Conservation (phyloP, 1,140 invertebrate species). For the Mesaphorura yosii region DNA sequence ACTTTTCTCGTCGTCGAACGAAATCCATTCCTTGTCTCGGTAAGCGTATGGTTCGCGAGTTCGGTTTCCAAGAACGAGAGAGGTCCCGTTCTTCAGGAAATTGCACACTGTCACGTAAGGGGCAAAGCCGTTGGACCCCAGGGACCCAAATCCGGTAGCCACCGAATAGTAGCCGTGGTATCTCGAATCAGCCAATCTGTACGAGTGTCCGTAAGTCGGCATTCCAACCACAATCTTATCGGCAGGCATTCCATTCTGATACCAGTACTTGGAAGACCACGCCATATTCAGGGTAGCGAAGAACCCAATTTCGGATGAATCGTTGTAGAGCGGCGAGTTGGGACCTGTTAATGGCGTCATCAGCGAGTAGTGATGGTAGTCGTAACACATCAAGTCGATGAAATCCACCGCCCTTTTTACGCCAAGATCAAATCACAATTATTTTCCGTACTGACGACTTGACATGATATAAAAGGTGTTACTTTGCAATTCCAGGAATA, state of each 20-base stretch:
- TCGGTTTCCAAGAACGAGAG: constrained; percentile 42
- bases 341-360: constrained; percentile 67
- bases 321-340: constrained; percentile 63
- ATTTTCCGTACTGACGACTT: constrained; percentile 6
- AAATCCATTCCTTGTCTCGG: constrained; percentile 67
- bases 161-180: constrained; percentile 58
- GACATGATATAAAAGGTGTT: constrained; percentile 27
- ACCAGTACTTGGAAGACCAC: constrained; percentile 69
- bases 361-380: constrained; percentile 66
- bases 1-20: constrained; percentile 68
- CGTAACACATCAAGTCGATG: constrained; percentile 80
- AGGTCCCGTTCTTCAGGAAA: constrained; percentile 46
- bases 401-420: constrained; percentile 69
- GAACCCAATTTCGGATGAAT: constrained; percentile 48
- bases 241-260: constrained; percentile 60
- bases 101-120: constrained; percentile 54
- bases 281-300: constrained; percentile 66
- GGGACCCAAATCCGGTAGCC: constrained; percentile 49
- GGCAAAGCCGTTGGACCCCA: constrained; percentile 57
- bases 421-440: constrained; percentile 34
- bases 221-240: constrained; percentile 77
- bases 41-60: constrained; percentile 65
- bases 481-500: constrained; percentile 59
- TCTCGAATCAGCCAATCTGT: constrained; percentile 50
- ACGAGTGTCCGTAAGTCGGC: constrained; percentile 80